phyloP scores from a whole-genome alignment of 1,140 invertebrate genomes.

The Drosophila kurseongensis region DNA sequence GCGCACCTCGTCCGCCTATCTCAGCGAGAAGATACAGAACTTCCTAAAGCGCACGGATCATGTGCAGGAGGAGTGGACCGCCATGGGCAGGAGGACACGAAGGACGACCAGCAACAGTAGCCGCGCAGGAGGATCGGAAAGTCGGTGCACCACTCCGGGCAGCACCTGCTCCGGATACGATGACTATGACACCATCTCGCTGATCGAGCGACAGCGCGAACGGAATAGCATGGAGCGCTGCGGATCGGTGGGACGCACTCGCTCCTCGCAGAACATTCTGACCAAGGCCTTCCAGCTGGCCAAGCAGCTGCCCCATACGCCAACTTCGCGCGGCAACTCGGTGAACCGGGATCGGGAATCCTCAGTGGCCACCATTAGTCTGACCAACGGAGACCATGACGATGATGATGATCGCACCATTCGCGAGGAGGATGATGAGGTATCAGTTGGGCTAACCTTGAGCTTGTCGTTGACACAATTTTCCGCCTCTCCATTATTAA shows the following conservation, averaged over 20 bases:
- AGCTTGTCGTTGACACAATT: slow-evolving; percentile 53
- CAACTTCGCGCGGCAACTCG: slow-evolving; percentile 79
- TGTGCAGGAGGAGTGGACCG: slow-evolving; percentile 92
- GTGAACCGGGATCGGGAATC: slow-evolving; percentile 86
- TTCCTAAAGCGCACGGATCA: slow-evolving; percentile 93
- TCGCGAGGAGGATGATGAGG: slow-evolving; percentile 79
- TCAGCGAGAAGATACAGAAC: slow-evolving; percentile 91
- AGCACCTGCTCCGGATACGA: slow-evolving; percentile 65
- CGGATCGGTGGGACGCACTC: slow-evolving; percentile 87
- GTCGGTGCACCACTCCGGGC: slow-evolving; percentile 71
- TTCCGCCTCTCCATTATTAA: slow-evolving; percentile 8
- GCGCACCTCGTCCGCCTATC: slow-evolving; percentile 89
- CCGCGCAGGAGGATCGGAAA: slow-evolving; percentile 55
- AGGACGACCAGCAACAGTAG: slow-evolving; percentile 44
- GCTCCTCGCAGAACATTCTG: slow-evolving; percentile 91
- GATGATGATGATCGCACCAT: slow-evolving; percentile 83
- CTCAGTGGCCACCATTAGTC: slow-evolving; percentile 46
- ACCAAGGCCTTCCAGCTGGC: slow-evolving; percentile 91
- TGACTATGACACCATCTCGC: slow-evolving; percentile 78
- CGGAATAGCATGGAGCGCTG: slow-evolving; percentile 77
- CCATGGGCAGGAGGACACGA: slow-evolving; percentile 84
- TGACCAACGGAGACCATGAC: slow-evolving; percentile 37
- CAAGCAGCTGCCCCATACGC: slow-evolving; percentile 86
- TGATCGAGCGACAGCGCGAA: slow-evolving; percentile 80
- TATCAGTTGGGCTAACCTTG: slow-evolving; percentile 68